A percentile compares a stretch with the other conserved stretches of the same genome.
These are phyloP conservation scores for Unio pictorum DNA, from an alignment of 2,888 invertebrate species.

Conservation along the genomic window DNA sequence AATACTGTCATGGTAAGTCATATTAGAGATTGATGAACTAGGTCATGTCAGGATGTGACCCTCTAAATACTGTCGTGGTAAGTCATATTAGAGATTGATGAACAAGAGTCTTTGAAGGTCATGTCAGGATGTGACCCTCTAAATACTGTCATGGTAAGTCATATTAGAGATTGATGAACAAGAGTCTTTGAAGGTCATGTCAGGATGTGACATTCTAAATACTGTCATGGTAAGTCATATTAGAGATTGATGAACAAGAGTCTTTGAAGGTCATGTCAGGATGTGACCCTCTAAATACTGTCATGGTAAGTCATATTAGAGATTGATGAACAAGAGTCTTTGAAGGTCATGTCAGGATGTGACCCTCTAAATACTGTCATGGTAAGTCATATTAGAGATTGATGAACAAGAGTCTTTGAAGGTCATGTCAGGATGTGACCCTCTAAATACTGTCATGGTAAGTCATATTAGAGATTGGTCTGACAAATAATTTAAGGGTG, in stretches of 20 bases:
- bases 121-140: too few species aligned
- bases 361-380: slow-evolving; percentile 86
- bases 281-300: slow-evolving; percentile 84
- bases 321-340: slow-evolving; percentile 79
- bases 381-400: slow-evolving; percentile 71
- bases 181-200: slow-evolving; percentile 79
- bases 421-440: slow-evolving; percentile 82
- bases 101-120: too few species aligned
- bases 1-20: slow-evolving; percentile 79
- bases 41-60: too few species aligned
- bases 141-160: slow-evolving; percentile 14
- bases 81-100: too few species aligned
- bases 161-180: slow-evolving; percentile 76
- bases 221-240: slow-evolving; percentile 78
- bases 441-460: slow-evolving; percentile 82
- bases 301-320: slow-evolving; percentile 75
- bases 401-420: slow-evolving; percentile 81
- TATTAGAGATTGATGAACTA: too few species aligned
- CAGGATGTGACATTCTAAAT: slow-evolving; percentile 83
- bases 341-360: slow-evolving; percentile 79
- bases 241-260: slow-evolving; percentile 77
- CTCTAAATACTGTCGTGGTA: too few species aligned
- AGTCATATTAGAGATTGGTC: slow-evolving; percentile 12
- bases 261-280: slow-evolving; percentile 81
- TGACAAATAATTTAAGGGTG: too few species aligned